phyloP scores from a whole-genome alignment of 2,888 invertebrate genomes.

The Drosophila lacicola region DNA sequence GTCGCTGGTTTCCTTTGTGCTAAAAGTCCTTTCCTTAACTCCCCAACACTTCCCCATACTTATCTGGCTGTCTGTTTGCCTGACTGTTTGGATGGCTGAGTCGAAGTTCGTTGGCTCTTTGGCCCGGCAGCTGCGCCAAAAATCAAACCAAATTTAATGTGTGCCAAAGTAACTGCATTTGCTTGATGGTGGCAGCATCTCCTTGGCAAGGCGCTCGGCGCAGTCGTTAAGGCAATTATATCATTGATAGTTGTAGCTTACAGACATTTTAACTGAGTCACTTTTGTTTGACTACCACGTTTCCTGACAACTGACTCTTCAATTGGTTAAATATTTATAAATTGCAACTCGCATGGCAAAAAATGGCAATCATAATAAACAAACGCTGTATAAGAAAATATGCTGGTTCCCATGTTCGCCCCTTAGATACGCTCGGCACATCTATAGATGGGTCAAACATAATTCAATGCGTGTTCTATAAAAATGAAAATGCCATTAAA shows the following conservation, averaged over 20 bases:
- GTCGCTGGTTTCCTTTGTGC: constrained; percentile 9
- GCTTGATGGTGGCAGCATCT: constrained; percentile 25
- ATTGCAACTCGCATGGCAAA: constrained; percentile 1
- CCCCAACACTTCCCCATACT: not conserved
- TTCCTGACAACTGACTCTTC: not conserved
- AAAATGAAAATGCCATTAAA: no score
- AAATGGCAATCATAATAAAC: constrained; percentile 1
- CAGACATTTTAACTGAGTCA: constrained; percentile 17
- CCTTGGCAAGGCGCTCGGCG: constrained; percentile 24
- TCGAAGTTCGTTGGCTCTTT: constrained; percentile 7
- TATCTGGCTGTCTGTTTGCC: constrained; percentile 16
- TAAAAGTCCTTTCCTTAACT: constrained; percentile 3
- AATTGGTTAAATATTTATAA: constrained; percentile 10
- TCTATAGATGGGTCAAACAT: no score
- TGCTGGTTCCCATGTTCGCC: no score
- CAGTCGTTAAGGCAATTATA: constrained; percentile 50
- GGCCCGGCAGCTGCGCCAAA: constrained; percentile 27
- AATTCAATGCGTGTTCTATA: no score
- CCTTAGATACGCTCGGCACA: no score
- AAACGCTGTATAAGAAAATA: not conserved
- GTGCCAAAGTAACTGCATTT: constrained; percentile 62
- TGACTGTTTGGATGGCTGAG: constrained; percentile 1
- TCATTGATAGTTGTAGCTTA: constrained; percentile 39
- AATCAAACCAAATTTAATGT: constrained; percentile 66
- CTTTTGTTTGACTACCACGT: not conserved